phyloP scores from a whole-genome alignment of 2,797 vertebrate genomes.

The Esox masquinongy region DNA sequence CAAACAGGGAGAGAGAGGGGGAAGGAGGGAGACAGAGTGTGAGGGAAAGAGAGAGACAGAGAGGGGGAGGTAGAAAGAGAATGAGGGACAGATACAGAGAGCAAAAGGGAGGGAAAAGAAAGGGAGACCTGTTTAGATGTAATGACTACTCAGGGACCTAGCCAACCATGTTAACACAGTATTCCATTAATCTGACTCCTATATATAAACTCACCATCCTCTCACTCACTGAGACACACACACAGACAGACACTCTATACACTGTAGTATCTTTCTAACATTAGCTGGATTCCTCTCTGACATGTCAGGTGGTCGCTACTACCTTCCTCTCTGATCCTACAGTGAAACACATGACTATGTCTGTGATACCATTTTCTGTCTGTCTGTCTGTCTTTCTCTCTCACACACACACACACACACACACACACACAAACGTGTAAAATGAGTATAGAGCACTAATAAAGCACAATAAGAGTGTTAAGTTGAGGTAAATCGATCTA shows the following conservation, averaged over 20 bases:
- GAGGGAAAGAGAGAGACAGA: not conserved
- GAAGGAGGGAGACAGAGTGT: not conserved
- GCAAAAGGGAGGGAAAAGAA: not conserved
- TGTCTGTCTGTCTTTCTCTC: too few relatives aligned
- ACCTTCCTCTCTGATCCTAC: slow-evolving; percentile 29
- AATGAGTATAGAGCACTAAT: slow-evolving; percentile 1
- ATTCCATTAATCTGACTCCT: slow-evolving; percentile 39
- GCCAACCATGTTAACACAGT: slow-evolving; percentile 45
- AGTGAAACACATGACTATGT: slow-evolving; percentile 20
- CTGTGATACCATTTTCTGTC: too few relatives aligned
- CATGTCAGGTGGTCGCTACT: slow-evolving; percentile 56
- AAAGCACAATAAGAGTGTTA: slow-evolving; percentile 48
- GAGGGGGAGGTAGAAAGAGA: not conserved
- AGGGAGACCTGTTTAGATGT: slow-evolving; percentile 34
- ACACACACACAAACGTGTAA: too few relatives aligned
- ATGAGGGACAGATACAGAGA: not conserved
- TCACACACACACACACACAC: too few relatives aligned
- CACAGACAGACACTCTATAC: not conserved
- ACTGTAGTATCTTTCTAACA: slow-evolving; percentile 15
- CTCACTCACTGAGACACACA: slow-evolving; percentile 34
- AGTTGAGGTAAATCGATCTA: slow-evolving; percentile 51
- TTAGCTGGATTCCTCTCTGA: slow-evolving; percentile 54
- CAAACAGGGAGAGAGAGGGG: slow-evolving; percentile 11
- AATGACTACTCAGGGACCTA: slow-evolving; percentile 35
- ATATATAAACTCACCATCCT: slow-evolving; percentile 37